Conservation (phyloP, 2,113 vertebrate genomes). For the Stigmatopora nigra region DNA sequence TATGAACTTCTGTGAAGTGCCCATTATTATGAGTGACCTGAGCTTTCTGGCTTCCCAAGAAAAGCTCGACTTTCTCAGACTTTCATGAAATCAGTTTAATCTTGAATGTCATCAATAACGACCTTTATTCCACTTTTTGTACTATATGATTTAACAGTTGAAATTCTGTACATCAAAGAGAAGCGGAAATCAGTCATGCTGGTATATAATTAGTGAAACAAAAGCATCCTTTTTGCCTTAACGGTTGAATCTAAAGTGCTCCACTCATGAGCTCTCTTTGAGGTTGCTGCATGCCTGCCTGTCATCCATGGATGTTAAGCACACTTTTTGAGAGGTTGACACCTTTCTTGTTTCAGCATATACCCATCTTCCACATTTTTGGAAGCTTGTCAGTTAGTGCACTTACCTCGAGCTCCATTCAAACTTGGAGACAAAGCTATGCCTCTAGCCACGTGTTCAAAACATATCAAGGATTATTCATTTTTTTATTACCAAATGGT, state of each 20-base stretch:
- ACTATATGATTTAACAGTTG: constrained; percentile 54
- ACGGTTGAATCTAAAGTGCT: constrained; percentile 40
- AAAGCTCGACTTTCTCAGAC: constrained; percentile 40
- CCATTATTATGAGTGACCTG: constrained; percentile 35
- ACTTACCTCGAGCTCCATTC: constrained; percentile 25
- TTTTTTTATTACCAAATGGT: background rate
- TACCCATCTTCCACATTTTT: constrained; percentile 40
- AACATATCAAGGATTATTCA: constrained; percentile 1
- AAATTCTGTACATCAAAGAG: constrained; percentile 42
- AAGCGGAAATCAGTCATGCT: constrained; percentile 51
- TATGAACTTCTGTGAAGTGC: constrained; percentile 14
- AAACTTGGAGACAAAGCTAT: constrained; percentile 6
- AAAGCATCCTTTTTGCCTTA: constrained; percentile 46
- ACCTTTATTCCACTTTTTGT: constrained; percentile 37
- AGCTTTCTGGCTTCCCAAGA: constrained; percentile 30
- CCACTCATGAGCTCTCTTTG: constrained; percentile 27
- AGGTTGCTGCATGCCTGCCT: constrained; percentile 8
- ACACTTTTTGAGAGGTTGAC: constrained; percentile 31
- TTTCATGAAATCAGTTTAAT: constrained; percentile 54
- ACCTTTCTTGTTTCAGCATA: constrained; percentile 26
- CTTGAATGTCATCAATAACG: constrained; percentile 57
- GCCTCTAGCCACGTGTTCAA: constrained; percentile 16
- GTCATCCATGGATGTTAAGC: constrained; percentile 40
- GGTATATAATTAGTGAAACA: constrained; percentile 56
- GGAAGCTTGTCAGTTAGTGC: constrained; percentile 26